Base-by-base conservation (phyloP, 1,140 invertebrate species). In the Nasonia giraulti region DNA sequence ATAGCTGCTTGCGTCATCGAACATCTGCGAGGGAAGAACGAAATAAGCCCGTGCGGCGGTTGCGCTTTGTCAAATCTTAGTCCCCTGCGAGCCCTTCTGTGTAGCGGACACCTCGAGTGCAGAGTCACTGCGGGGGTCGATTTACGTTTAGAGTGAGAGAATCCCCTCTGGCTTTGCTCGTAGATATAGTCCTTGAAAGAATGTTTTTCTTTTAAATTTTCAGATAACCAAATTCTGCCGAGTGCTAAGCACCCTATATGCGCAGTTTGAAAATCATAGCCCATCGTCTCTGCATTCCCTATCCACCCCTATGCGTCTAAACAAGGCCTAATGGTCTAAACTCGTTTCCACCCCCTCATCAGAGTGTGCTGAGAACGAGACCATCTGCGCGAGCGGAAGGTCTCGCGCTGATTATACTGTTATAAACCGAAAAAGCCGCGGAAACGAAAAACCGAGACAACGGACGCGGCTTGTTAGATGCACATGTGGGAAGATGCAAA, bases 1-100 rank as follows among this genome's bases (percentile, higher is more conserved):
- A 3, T 37, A 27, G 27, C 20, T 12, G 12, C 17, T 75, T n/a
- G 73, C 73, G 73, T 20, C 31, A 23, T 77, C 14, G 44, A n/a
- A 17, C 75, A 77, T 77, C 75, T 77, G 75, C 4, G n/a, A 12
- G 20, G 14, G 10, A 8, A 20, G 44, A 50, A 50, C n/a, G 20
- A 74, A 40, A 40, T 17, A n/a, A 74, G 73, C 75, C 23, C 14
- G 23, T 50, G 44, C 8, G 31, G 14, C 17, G 37, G 75, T 50
- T 77, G n/a, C 23, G 75, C 75, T 77, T 55, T 77, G 44, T 77
- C 44, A 5, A 50, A 44, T 77, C 23, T 12, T 31, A 27, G 20
- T 44, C n/a, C 73, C 40, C 8, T 31, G 27, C 27, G 27, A 37
- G 33, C 17, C 27, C 73, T 37, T 33, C 17, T 33, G 17, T n/a